Evolutionary conservation across 2,888 invertebrate species (phyloP).

Genomic region (Calephelis perditalis): DNA sequence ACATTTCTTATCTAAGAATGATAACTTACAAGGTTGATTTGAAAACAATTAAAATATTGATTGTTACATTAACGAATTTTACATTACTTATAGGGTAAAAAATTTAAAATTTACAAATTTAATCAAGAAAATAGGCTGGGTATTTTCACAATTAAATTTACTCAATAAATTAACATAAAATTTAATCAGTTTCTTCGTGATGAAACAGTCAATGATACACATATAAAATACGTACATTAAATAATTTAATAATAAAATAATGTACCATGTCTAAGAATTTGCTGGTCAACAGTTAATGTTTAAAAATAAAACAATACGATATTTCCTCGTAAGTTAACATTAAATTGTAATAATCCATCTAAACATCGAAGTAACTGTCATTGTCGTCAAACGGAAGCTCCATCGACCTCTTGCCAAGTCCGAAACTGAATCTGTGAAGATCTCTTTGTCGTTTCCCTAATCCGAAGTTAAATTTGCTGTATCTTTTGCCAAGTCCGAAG

Average conservation of each 20-base stretch:
- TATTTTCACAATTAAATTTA: slow-evolving; percentile 49
- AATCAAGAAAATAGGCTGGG: slow-evolving; percentile 60
- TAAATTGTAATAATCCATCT: slow-evolving; percentile 36
- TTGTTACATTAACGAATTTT: background rate
- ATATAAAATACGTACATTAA: too few species aligned
- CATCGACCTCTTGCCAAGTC: slow-evolving; percentile 73
- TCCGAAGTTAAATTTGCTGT: slow-evolving; percentile 75
- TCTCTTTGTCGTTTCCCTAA: slow-evolving; percentile 76
- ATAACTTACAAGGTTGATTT: slow-evolving; percentile 29
- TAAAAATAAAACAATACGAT: background rate
- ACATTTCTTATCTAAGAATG: slow-evolving; percentile 19
- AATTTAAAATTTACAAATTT: slow-evolving; percentile 31
- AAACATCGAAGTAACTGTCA: slow-evolving; percentile 54
- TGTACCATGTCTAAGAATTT: too few species aligned
- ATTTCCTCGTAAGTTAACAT: slow-evolving; percentile 29
- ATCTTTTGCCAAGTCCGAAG: slow-evolving; percentile 78
- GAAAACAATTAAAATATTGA: background rate
- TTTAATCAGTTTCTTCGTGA: too few species aligned
- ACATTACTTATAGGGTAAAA: background rate
- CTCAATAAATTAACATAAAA: too few species aligned
- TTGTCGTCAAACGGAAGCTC: slow-evolving; percentile 44
- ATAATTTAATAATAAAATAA: too few species aligned
- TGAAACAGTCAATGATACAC: too few species aligned
- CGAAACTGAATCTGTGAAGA: slow-evolving; percentile 74
- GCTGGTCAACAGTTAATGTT: background rate